These are phyloP conservation scores for Sebastes minor DNA, from an alignment of 2,797 vertebrate species.

Conservation along the genomic window DNA sequence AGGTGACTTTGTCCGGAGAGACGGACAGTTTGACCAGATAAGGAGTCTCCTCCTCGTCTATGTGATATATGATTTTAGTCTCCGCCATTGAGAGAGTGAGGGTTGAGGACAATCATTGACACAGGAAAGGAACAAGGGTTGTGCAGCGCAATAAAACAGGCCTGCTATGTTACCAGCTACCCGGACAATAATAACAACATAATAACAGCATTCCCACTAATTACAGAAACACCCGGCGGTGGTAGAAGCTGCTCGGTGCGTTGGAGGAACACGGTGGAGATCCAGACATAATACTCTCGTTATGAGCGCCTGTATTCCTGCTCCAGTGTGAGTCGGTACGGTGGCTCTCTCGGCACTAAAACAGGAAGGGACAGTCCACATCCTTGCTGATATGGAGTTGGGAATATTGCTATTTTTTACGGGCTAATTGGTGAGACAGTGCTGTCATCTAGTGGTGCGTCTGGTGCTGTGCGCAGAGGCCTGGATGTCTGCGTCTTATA, in stretches of 20 bases:
- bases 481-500: neutral
- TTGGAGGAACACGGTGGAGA: conserved; percentile 46
- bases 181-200: conserved; percentile 63
- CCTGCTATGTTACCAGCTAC: conserved; percentile 73
- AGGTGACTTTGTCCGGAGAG: conserved; percentile 94
- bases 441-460: conserved; percentile 79
- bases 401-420: conserved; percentile 70
- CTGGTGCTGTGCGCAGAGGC: conserved; percentile 17
- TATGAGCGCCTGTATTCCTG: conserved; percentile 72
- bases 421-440: conserved; percentile 62
- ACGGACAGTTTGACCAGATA: conserved; percentile 96
- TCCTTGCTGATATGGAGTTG: conserved; percentile 79
- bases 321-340: conserved; percentile 76
- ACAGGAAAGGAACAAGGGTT: conserved; percentile 78
- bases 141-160: conserved; percentile 73
- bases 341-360: conserved; percentile 82
- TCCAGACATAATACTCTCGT: conserved; percentile 79
- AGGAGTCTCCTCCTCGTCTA: conserved; percentile 98
- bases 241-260: conserved; percentile 64
- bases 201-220: conserved; percentile 52
- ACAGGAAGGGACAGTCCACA: conserved; percentile 88
- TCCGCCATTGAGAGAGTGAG: conserved; percentile 94
- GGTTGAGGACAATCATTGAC: conserved; percentile 83
- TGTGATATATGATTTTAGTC: conserved; percentile 99
- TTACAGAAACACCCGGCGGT: conserved; percentile 54